phyloP scores from a whole-genome alignment of 2,797 vertebrate species.

The Streptopelia turtur region DNA sequence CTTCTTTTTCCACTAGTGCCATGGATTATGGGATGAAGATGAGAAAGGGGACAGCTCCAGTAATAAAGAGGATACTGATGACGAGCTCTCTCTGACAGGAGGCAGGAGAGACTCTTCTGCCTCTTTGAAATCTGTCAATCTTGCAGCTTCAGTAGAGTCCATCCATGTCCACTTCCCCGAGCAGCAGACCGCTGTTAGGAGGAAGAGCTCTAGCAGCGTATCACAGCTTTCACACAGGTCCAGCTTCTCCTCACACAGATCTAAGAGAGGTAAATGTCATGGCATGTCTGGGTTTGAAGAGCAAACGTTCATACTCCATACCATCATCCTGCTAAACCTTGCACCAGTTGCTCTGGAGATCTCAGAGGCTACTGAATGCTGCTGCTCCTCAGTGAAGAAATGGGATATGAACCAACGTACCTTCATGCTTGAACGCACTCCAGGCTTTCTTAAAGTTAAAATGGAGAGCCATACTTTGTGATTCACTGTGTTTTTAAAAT shows the following conservation, averaged over 20 bases:
- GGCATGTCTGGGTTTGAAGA: not conserved
- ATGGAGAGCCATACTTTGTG: not conserved
- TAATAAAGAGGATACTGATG: constrained; percentile 84
- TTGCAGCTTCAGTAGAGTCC: constrained; percentile 87
- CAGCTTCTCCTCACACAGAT: constrained; percentile 85
- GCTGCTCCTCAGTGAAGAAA: constrained; percentile 1
- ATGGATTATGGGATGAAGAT: constrained; percentile 96
- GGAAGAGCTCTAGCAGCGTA: constrained; percentile 87
- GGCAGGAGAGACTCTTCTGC: constrained; percentile 83
- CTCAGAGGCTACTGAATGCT: not conserved
- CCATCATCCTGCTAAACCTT: not conserved
- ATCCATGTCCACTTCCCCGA: constrained; percentile 86
- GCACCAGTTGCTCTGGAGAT: not conserved
- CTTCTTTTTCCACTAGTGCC: constrained; percentile 82
- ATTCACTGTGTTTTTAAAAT: constrained; percentile 44
- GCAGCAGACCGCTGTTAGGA: constrained; percentile 84
- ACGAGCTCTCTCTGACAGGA: constrained; percentile 79
- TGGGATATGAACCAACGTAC: not conserved
- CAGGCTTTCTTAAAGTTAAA: constrained; percentile 36
- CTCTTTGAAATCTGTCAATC: constrained; percentile 88
- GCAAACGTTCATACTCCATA: not conserved
- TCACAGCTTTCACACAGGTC: constrained; percentile 88
- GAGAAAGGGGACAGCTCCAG: constrained; percentile 79
- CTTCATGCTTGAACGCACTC: constrained; percentile 3
- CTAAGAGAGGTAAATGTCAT: constrained; percentile 87